Evolutionary conservation across 2,888 invertebrate genomes (phyloP), one percentile per base, ranked within the genome.

Genomic region (Machimus atricapillus): DNA sequence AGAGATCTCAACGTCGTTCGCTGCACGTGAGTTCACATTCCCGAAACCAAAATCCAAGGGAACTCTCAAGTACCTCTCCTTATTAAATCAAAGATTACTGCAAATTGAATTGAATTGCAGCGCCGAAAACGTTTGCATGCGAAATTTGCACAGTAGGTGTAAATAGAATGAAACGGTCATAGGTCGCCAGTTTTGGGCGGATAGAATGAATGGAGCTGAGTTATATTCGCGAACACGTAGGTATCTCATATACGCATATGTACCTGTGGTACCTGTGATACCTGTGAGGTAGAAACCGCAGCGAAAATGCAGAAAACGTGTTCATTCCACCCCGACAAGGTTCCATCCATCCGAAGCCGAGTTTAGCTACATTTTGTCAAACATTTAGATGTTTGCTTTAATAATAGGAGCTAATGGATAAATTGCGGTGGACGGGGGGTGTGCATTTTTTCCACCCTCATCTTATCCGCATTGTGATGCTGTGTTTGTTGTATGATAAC

Each of bases 371-470:
- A 85, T 43, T 74, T 74, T 74, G 85, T 46, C 43, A 74, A 74
- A 43, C 46, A 73, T 27, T 40, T 19, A 43, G 34, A 43, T 74
- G 43, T 85, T 74, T 83, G 34, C 83, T 73, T 73, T 73, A 74
- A 85, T 85, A 85, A 85, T 85, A 85, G 85, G 9, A 27, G 23
- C 46, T 85, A 85, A 85, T 85, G 85, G 73, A 85, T 74, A 74
- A 74, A 85, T 27, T 85, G 85, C 27, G 43, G 40, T 40, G 40
- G 12, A 82, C 23, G 19, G 52, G 52, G 34, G 34, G 37, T 14
- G 4, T 83, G 82, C 82, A 83, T 66, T 83, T 40, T 58, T 27
- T 14, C 23, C 23, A 58, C n/a, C 14, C 14, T 8, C 8, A 56
- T 52, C 79, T 79, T 79, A 79, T 79, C 79, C 79, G 14, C 56